Percentiles rank a stretch among this genome's conserved stretches.
Evolutionary conservation across 2,113 vertebrate species (phyloP).

Genomic region (Plestiodon gilberti): DNA sequence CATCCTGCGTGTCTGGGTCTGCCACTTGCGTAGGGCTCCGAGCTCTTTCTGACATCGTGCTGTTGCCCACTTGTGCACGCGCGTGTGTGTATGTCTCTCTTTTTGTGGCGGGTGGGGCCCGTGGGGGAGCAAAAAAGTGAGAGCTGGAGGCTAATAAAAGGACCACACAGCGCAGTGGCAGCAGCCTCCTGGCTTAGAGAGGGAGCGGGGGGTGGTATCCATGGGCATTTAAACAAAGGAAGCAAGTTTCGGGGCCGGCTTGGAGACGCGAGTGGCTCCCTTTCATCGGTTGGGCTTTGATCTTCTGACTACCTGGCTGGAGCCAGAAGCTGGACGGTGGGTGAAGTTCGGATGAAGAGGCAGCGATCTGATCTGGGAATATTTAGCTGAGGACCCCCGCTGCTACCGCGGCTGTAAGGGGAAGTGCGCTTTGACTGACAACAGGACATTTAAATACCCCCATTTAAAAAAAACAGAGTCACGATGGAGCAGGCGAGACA

Average conservation of each 20-base stretch:
- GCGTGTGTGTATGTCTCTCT: slow-evolving; percentile 65
- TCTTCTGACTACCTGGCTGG: slow-evolving; percentile 44
- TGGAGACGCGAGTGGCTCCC: slow-evolving; percentile 37
- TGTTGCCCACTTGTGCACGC: too few species aligned
- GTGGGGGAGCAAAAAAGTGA: slow-evolving; percentile 52
- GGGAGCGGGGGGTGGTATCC: slow-evolving; percentile 58
- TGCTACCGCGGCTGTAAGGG: slow-evolving; percentile 61
- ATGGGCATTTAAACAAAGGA: slow-evolving; percentile 82
- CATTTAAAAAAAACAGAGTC: slow-evolving; percentile 74
- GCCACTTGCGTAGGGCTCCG: slow-evolving; percentile 1
- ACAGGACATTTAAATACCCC: slow-evolving; percentile 86
- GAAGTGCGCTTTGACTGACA: slow-evolving; percentile 83
- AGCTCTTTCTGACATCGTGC: slow-evolving; percentile 67
- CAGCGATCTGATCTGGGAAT: slow-evolving; percentile 22
- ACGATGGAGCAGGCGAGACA: slow-evolving; percentile 60
- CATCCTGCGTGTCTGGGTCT: neutral
- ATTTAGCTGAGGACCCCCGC: slow-evolving; percentile 49
- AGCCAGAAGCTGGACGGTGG: slow-evolving; percentile 45
- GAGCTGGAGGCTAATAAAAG: slow-evolving; percentile 55
- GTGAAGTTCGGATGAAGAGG: slow-evolving; percentile 10
- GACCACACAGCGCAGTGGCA: slow-evolving; percentile 52
- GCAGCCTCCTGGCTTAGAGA: slow-evolving; percentile 61
- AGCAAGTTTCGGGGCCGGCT: slow-evolving; percentile 70
- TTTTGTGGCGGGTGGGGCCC: neutral
- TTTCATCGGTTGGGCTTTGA: neutral